Evolutionary conservation across 2,888 invertebrate genomes (phyloP), one percentile per base, ranked within the genome.

Genomic region (Aphodius sticticus): DNA sequence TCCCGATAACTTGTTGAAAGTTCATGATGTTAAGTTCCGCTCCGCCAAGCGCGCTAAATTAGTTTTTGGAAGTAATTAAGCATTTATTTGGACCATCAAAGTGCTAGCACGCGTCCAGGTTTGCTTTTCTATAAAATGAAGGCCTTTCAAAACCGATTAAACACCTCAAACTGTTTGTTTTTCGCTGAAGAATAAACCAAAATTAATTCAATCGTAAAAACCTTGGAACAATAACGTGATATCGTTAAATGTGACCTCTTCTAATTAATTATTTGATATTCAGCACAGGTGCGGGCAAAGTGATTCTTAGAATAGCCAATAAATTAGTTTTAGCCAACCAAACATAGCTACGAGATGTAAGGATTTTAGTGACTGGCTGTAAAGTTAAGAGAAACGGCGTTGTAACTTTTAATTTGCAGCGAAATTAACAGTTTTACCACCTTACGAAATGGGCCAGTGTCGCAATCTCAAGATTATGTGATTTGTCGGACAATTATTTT

Each of bases 1-100:
- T 53, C 53, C 53, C 53, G 53, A 53, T 53, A 53, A 53, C 53
- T 53, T 53, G 53, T 53, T 53, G 53, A 53, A 53, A 53, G 53
- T 53, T 53, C 53, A 53, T 53, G 1, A 53, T 53, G 53, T 53
- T 53, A 53, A 53, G 53, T 53, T 53, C 53, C 53, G 53, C 53
- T 9, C 53, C 9, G 53, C 7, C 12, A 53, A 12, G 4, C 53
- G 53, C 53, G 53, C 53, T 12, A 53, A 53, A 53, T 53, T 53
- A 53, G 53, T 53, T 53, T 53, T 53, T 7, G 53, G 53, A 53
- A 53, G 53, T 53, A 53, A 53, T 53, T 53, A 12, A 53, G 53
- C 53, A 53, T 53, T 53, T 53, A 53, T 53, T 53, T 53, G 2
- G 53, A 53, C 1, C 12, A 5, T 7, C 53, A 53, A 7, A 53